Base-by-base conservation (phyloP, 2,888 invertebrate genomes). In the Alloplasta piceator region DNA sequence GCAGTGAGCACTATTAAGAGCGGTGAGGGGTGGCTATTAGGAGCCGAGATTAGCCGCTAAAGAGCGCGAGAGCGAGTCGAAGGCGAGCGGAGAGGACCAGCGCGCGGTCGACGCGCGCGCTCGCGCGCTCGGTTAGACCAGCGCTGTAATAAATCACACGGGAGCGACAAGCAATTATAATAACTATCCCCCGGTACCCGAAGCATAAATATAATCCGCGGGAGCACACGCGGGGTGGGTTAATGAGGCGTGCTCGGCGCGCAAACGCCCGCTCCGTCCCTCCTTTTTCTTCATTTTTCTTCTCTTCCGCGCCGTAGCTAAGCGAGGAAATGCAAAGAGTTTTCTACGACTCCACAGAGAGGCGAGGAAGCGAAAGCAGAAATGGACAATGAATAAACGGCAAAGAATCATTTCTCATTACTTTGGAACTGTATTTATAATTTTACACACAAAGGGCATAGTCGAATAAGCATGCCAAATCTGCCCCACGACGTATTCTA, bases 121-220 rank as follows among this genome's bases (percentile, higher is more conserved):
- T 56, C 67, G 55, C 75, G 71, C 72, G 67, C 50, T 58, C 63
- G 58, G 58, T 87, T 87, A 87, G 85, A 85, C 6, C 83, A 61
- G 87, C 79, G 84, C 85, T 82, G 82, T 84, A 85, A 88, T 90
- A 90, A 90, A 91, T 91, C 89, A 90, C 84, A 85, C 85, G 85
- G 85, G 87, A 89, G 89, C 88, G 89, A 90, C 90, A 90, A 88
- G 90, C 90, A 89, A 90, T 90, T 90, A 90, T 89, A 90, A 90
- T 90, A 90, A 90, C 88, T 89, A 90, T 89, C 87, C 86, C 85
- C 82, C 70, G 81, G 83, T 83, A 78, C 80, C 78, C 83, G 79
- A 85, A 86, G 86, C 86, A 87, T 88, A 89, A 90, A 89, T 90
- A 89, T 89, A 88, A 89, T 89, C 86, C 85, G 83, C 83, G 75